Base-by-base conservation (phyloP, 2,797 vertebrate genomes). In the Hozukius guyotensis region DNA sequence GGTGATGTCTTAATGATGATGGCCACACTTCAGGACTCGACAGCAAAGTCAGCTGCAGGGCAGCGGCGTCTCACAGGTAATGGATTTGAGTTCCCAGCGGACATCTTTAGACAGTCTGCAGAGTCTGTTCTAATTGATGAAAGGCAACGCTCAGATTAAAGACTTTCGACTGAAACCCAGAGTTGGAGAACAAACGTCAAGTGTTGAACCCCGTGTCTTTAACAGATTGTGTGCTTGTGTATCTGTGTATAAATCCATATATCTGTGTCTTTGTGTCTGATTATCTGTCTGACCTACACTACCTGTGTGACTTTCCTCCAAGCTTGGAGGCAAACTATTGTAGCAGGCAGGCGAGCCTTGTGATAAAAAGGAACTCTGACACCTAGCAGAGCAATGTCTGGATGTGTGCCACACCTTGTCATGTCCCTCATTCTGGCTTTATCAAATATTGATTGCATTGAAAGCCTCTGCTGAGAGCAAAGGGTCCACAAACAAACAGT, bases 391-490 rank as follows among this genome's bases (percentile, higher is more conserved):
- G 80, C 63, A 42, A 53, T 18, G 14, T 22, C 60, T 82, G 76
- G 63, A 74, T 53, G 72, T 79, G 76, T 25, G 65, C 81, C 80
- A 84, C 83, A 80, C 78, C 57, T 84, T 80, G 82, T 69, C 34
- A 46, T 83, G 84, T 55, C 72, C 59, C 77, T 46, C 78, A 75
- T 68, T 78, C 82, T 61, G 73, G 25, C 83, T 82, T 77, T 74
- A 91, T 92, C 87, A 91, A 89, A 88, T 87, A 93, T 88, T 90
- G 89, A 92, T 85, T 75, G 77, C 65, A 55, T 52, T 60, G 80
- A 86, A 85, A 77, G 80, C 63, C 57, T 83, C 81, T 60, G 74
- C 88, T 42, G 71, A 80, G 77, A 84, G 69, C 53, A 80, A 57
- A 88, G 53, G 42, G 57, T 77, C 22, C 52, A 63, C 73, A 80